Percentiles rank a stretch among this genome's conserved stretches.
Conservation (phyloP, 1,140 invertebrate species). For the Glossosoma conforme region DNA sequence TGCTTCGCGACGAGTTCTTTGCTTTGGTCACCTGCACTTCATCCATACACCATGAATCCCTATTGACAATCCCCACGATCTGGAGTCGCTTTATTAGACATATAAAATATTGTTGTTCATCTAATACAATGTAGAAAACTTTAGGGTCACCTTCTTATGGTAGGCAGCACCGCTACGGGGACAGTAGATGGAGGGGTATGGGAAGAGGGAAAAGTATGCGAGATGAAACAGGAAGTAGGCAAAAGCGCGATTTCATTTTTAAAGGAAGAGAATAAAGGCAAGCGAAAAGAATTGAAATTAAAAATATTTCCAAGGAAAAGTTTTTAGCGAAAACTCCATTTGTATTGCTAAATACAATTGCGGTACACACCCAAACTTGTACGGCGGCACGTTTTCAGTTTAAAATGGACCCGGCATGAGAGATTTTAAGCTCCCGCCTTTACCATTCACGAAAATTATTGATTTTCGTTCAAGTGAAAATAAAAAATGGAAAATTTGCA, state of each 20-base stretch:
- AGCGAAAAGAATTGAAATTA: conserved; percentile 29
- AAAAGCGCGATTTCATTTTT: conserved; percentile 14
- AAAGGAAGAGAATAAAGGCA: conserved; percentile 4
- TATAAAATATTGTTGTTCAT: no score
- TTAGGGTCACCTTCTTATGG: background rate
- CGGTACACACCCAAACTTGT: background rate
- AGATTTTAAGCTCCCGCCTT: no score
- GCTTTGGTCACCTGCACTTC: no score
- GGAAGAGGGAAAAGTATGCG: conserved; percentile 8
- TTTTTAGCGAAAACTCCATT: background rate
- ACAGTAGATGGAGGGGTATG: background rate
- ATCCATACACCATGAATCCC: no score
- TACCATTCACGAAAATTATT: no score
- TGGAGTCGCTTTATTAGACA: no score
- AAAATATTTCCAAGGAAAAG: conserved; percentile 36
- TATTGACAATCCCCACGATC: no score
- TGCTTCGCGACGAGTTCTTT: no score
- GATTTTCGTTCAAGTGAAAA: no score
- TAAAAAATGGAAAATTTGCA: no score
- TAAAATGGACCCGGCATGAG: no score
- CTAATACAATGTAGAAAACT: background rate
- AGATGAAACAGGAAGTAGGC: conserved; percentile 16
- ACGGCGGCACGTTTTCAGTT: background rate
- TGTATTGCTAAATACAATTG: background rate
- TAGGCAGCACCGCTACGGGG: conserved; percentile 1